These are phyloP conservation scores for Chesias legatella DNA, from an alignment of 2,888 invertebrate genomes.

Conservation along the genomic window DNA sequence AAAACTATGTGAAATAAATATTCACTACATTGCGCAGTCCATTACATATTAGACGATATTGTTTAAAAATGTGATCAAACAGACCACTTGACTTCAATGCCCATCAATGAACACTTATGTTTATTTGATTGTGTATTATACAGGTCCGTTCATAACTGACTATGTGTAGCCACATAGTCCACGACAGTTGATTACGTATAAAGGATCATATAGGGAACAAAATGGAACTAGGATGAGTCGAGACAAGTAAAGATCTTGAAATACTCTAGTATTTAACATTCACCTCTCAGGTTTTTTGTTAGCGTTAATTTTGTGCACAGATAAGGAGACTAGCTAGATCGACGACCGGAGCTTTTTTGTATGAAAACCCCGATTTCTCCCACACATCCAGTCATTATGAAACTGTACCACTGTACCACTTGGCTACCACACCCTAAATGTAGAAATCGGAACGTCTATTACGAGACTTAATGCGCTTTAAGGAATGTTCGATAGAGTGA, in stretches of 20 bases:
- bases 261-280: slow-evolving; percentile 55
- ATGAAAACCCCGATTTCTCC: too few relatives aligned
- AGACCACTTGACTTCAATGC: slow-evolving; percentile 11
- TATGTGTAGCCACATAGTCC: slow-evolving; percentile 24
- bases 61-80: slow-evolving; percentile 7
- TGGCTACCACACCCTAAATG: too few relatives aligned
- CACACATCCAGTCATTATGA: too few relatives aligned
- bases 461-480: too few relatives aligned
- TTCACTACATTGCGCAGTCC: too few relatives aligned
- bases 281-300: slow-evolving; percentile 13
- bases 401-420: too few relatives aligned
- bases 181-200: slow-evolving; percentile 38
- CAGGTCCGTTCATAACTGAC: slow-evolving; percentile 20
- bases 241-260: slow-evolving; percentile 59
- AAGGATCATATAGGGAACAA: slow-evolving; percentile 51
- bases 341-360: too few relatives aligned
- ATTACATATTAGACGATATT: neutral
- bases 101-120: slow-evolving; percentile 15
- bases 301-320: slow-evolving; percentile 41
- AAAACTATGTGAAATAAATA: too few relatives aligned
- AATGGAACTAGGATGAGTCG: slow-evolving; percentile 40
- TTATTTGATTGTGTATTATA: slow-evolving; percentile 13
- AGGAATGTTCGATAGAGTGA: slow-evolving; percentile 43
- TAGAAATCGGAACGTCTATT: too few relatives aligned
- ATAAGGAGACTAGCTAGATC: too few relatives aligned